A percentile compares a stretch with the other conserved stretches of the same genome.
Evolutionary conservation across 2,113 vertebrate genomes (phyloP).

Genomic region (Albula goreensis): DNA sequence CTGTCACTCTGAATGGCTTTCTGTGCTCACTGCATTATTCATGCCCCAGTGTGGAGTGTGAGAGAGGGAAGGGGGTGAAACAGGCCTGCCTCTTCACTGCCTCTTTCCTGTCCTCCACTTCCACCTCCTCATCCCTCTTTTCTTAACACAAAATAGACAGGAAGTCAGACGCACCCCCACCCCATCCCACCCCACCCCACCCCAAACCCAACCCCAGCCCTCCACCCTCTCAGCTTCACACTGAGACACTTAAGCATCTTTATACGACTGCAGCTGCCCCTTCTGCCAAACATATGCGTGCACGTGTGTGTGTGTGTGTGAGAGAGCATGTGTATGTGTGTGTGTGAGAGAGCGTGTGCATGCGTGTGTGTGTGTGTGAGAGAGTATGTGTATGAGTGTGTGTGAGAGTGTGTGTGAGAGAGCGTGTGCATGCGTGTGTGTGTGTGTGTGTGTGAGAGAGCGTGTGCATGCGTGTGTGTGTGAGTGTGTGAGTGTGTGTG

Average conservation of each 20-base stretch:
- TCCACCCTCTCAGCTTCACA: no score
- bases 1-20: no score
- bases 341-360: background rate
- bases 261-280: no score
- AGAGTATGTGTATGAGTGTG: background rate
- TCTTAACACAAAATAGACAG: conserved; percentile 33
- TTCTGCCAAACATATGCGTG: background rate
- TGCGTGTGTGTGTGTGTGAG: background rate
- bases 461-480: background rate
- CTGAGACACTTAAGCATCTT: no score
- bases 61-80: no score
- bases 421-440: background rate
- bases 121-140: background rate
- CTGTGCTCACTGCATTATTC: no score
- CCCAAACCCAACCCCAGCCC: background rate
- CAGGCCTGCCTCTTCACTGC: no score
- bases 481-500: background rate
- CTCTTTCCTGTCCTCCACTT: no score
- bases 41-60: no score
- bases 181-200: no score
- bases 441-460: background rate
- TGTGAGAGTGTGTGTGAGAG: background rate
- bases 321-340: background rate
- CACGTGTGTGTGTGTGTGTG: background rate
- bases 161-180: background rate